Evolutionary conservation across 2,797 vertebrate genomes (phyloP).

Genomic region (Coregonus sp.): DNA sequence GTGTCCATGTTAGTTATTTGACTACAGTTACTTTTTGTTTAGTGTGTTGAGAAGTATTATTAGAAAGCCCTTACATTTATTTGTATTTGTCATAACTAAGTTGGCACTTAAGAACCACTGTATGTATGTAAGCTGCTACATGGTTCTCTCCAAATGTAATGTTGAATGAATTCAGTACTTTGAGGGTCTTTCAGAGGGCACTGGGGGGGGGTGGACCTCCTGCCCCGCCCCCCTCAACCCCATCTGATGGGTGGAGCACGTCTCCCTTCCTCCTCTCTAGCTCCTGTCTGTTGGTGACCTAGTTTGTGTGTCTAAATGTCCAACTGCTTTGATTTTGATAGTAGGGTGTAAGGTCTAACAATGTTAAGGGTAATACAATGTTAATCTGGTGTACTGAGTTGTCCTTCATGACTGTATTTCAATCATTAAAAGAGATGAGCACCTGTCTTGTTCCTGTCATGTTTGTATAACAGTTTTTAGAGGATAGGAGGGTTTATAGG

Average conservation of each 20-base stretch:
- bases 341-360: conserved; percentile 35
- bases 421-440: conserved; percentile 70
- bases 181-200: conserved; percentile 16
- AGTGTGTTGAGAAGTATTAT: conserved; percentile 42
- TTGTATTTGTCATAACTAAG: conserved; percentile 22
- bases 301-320: conserved; percentile 33
- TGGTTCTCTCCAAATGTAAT: conserved; percentile 20
- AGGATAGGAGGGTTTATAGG: neutral
- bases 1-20: conserved; percentile 41
- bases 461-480: neutral
- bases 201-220: conserved; percentile 11
- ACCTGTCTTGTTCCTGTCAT: conserved; percentile 16
- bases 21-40: conserved; percentile 46
- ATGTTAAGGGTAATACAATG: conserved; percentile 47
- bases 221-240: neutral
- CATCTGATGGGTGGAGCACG: conserved; percentile 25
- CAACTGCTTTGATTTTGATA: conserved; percentile 66
- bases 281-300: conserved; percentile 38
- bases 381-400: conserved; percentile 62
- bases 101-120: conserved; percentile 39
- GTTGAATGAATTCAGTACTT: conserved; percentile 37
- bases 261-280: neutral
- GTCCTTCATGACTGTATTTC: conserved; percentile 61
- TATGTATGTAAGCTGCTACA: neutral
- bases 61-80: conserved; percentile 47